These are phyloP conservation scores for Calcarius lapponicus DNA, from an alignment of 2,797 vertebrate species.

Conservation along the genomic window DNA sequence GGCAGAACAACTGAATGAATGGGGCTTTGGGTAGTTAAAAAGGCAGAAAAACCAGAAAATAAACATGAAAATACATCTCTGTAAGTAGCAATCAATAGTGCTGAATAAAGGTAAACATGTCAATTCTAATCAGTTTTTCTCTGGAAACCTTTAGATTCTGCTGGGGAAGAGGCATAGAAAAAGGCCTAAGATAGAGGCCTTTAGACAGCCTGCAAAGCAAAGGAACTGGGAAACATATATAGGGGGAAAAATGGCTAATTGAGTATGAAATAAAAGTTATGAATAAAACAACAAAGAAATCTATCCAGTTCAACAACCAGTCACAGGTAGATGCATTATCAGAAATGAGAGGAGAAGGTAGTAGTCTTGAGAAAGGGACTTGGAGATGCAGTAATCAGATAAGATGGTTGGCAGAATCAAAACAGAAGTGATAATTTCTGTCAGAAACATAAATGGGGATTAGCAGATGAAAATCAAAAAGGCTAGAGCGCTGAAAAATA, in stretches of 20 bases:
- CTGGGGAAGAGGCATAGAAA: background rate
- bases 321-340: background rate
- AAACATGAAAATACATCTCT: background rate
- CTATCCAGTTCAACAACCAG: background rate
- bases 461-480: background rate
- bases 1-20: background rate
- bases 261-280: background rate
- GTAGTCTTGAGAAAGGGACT: background rate
- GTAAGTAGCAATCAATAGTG: background rate
- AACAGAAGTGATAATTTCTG: background rate
- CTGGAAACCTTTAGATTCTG: background rate
- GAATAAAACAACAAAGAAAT: background rate
- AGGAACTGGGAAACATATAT: background rate
- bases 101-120: background rate
- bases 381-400: background rate
- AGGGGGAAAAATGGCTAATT: background rate
- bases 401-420: slow-evolving; percentile 6
- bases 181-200: background rate
- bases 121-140: background rate
- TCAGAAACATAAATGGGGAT: background rate
- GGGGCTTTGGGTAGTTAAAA: background rate
- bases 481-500: background rate
- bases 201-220: background rate
- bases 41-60: background rate
- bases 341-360: background rate